Evolutionary conservation across 2,113 vertebrate genomes (phyloP), one percentile per base, ranked within the genome.

Genomic region (Dromas ardeola): DNA sequence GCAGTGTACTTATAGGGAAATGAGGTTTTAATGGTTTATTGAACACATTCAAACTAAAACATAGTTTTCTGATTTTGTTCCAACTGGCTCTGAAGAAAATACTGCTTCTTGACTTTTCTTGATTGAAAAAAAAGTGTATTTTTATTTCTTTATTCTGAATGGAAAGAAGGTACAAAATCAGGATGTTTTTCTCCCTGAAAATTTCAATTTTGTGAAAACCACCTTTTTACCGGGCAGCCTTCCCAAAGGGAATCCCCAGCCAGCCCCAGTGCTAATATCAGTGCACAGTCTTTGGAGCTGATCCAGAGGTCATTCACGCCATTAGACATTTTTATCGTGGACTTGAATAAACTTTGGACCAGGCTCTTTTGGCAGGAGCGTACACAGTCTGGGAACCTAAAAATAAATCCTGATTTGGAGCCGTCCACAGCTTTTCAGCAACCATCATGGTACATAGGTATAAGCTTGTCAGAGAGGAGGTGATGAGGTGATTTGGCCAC

Each of bases 261-360:
- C 95, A 95, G 86, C 58, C 93, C 79, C 93, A 91, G 70, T 77
- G 91, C 81, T 96, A 91, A 50, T 95, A 95, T 97, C 94, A 96
- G 91, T 94, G 84, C 89, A 80, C 78, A 80, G 73, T 42, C 67
- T 93, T 96, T 95, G 96, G 97, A 95, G 70, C 91, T 43, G 66
- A 63, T 95, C 96, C 95, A 96, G 55, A 93, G 95, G 95, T 96
- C 95, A 96, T 95, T 97, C 95, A 90, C 71, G 1, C 95, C 93
- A 63, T 93, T 93, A 95, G 95, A 91, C 78, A 66, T 96, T 94
- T 97, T 97, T 96, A 96, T 97, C 84, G 1, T 89, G 87, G 94
- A 95, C 93, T 97, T 97, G 91, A 95, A 94, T 96, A 95, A 96
- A 95, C 96, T 96, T 97, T 96, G 84, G 97, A 88, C 90, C 76